Evolutionary conservation across 2,797 vertebrate species (phyloP), one percentile per base, ranked within the genome.

Genomic region (Chromis chromis): DNA sequence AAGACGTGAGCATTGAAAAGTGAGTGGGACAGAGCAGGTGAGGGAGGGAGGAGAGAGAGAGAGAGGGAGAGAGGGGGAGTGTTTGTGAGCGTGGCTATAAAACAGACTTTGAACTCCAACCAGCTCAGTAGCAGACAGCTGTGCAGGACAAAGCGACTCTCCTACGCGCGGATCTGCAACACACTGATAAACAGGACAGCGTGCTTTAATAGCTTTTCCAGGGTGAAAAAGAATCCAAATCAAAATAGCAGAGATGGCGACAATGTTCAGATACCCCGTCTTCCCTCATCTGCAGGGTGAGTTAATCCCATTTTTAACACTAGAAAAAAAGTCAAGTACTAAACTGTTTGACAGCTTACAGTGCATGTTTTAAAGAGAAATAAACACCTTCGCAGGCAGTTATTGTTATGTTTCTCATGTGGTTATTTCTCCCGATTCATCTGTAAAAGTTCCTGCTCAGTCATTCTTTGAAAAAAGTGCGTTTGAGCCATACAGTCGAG

Each of bases 271-370:
- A 86, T 95, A 91, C 80, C 79, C 91, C 0, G 89, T 94, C 61
- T 94, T 95, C 84, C 93, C 94, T 64, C 89, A 92, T 89, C 84
- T 94, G 76, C 89, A 91, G 92, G 94, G 94, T 95, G 89, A 94
- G 94, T 91, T 74, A 2, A 61, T 27, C 44, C 5, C 16, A 10
- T 63, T 65, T 48, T n/a, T 19, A 19, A 42, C 10, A 4, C 1
- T 8, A 9, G 9, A 36, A 63, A 39, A n/a, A 64, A 52, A 62
- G 14, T 58, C 19, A 19, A 53, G n/a, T 21, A 11, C 13, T 42
- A 3, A 6, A 14, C 4, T 56, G 0, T 65, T 68, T 60, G 56
- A 19, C n/a, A 44, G 24, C 8, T n/a, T 24, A 21, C 4, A 13
- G 33, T 9, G 40, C 10, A 0, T 40, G n/a, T 53, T 63, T 76